Base-by-base conservation (phyloP, 1,140 invertebrate genomes). In the Berghia stephanieae region DNA sequence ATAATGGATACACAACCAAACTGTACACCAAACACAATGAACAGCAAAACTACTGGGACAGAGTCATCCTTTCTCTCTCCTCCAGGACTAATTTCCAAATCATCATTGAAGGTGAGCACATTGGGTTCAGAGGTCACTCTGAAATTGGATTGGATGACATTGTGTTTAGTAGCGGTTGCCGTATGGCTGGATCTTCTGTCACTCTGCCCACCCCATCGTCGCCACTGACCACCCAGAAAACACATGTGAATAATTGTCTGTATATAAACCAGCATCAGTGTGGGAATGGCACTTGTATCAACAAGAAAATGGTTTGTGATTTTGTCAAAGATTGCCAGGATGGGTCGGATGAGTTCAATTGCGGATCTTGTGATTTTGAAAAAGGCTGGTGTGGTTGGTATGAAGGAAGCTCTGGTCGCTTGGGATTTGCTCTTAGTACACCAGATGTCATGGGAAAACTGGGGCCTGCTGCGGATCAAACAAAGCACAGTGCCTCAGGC, bases 291-390 rank as follows among this genome's bases (percentile, higher is more conserved):
- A 73, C 67, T 13, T 88, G 87, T 78, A 83, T 88, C 21, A 24
- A 74, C 34, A 74, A 52, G 21, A 66, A 44, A 16, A 68, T 73
- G 16, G 82, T 84, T 21, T 88, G 87, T 78, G 82, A 88, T 70
- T 86, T 83, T 44, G 79, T 73, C 10, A 34, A 75, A 18, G 83
- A 87, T 69, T 87, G 86, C 72, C 49, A 21, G 0, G 87, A 87
- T 77, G 81, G 82, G 6, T 84, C 85, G 21, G 86, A 88, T 82
- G 87, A 88, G 66, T 75, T 68, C 10, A 77, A 76, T 10, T 88
- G 87, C 79, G 86, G 87, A 55, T 74, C 85, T 40, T 89, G 88
- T 81, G 79, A 83, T 55, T 89, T 89, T 85, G 88, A 89, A 79
- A 67, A 66, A 24, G 83, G 81, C 55, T 38, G 72, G 2, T 89